Evolutionary conservation across 2,888 invertebrate genomes (phyloP).

Genomic region (Drosophila subsilvestris): DNA sequence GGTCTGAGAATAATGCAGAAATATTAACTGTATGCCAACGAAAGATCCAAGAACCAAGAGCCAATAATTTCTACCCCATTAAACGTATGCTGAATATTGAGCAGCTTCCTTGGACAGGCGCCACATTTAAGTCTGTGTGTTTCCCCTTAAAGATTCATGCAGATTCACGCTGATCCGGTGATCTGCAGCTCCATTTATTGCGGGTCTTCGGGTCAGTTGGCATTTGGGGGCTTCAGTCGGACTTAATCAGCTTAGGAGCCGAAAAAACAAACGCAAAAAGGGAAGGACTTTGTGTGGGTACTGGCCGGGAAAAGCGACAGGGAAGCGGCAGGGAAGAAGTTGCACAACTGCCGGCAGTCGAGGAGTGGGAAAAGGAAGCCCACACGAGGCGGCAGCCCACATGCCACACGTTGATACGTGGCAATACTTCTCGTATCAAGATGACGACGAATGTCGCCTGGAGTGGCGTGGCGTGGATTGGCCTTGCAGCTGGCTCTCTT

Average conservation of each 20-base stretch:
- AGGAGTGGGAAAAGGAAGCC: background rate
- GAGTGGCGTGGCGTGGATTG: conserved; percentile 10
- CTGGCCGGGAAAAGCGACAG: no score
- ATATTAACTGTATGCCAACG: no score
- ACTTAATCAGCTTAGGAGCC: conserved; percentile 36
- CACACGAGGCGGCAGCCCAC: conserved; percentile 46
- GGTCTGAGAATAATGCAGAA: no score
- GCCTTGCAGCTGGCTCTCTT: conserved; percentile 30
- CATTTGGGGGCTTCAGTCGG: conserved; percentile 6
- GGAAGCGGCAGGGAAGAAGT: conserved; percentile 15
- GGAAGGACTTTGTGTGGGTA: no score
- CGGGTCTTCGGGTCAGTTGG: background rate
- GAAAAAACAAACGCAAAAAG: no score
- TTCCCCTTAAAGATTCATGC: no score
- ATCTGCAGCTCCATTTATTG: background rate
- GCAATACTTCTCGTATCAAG: conserved; percentile 56
- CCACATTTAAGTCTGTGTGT: no score
- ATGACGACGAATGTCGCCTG: conserved; percentile 63
- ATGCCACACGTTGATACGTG: conserved; percentile 49
- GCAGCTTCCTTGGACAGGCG: no score
- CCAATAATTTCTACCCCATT: no score
- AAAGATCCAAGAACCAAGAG: no score
- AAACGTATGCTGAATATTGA: no score
- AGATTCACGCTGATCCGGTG: no score
- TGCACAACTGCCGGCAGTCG: conserved; percentile 26